Conservation (phyloP, 2,797 vertebrate genomes). For the Lophius americanus region DNA sequence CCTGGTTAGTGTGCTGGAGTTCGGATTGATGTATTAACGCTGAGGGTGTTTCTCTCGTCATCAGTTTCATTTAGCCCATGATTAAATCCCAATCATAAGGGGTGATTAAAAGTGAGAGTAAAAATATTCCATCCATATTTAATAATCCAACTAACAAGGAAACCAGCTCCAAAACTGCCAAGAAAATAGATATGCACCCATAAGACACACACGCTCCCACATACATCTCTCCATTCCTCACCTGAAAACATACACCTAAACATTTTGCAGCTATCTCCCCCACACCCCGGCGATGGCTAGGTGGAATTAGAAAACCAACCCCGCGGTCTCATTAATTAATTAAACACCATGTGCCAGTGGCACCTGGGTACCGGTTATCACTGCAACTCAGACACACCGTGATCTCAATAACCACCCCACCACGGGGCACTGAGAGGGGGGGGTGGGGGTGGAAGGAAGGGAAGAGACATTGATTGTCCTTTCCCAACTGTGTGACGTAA, state of each 20-base stretch:
- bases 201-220: constrained; percentile 44
- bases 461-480: constrained; percentile 35
- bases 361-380: constrained; percentile 81
- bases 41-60: constrained; percentile 64
- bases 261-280: constrained; percentile 69
- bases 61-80: constrained; percentile 77
- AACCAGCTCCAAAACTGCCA: constrained; percentile 82
- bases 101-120: constrained; percentile 82
- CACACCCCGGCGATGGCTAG: constrained; percentile 53
- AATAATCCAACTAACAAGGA: constrained; percentile 80
- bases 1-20: constrained; percentile 62
- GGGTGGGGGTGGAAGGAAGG: neutral
- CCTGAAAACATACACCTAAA: constrained; percentile 77
- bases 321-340: constrained; percentile 83
- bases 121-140: constrained; percentile 83
- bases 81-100: constrained; percentile 75
- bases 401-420: constrained; percentile 77
- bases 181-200: constrained; percentile 79
- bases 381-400: constrained; percentile 77
- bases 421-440: constrained; percentile 62
- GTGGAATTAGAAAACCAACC: constrained; percentile 82
- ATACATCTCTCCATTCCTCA: constrained; percentile 65
- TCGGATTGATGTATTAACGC: constrained; percentile 66
- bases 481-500: constrained; percentile 52
- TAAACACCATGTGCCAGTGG: constrained; percentile 73